phyloP scores from a whole-genome alignment of 2,888 invertebrate species.

The Gonocerus acuteangulatus region DNA sequence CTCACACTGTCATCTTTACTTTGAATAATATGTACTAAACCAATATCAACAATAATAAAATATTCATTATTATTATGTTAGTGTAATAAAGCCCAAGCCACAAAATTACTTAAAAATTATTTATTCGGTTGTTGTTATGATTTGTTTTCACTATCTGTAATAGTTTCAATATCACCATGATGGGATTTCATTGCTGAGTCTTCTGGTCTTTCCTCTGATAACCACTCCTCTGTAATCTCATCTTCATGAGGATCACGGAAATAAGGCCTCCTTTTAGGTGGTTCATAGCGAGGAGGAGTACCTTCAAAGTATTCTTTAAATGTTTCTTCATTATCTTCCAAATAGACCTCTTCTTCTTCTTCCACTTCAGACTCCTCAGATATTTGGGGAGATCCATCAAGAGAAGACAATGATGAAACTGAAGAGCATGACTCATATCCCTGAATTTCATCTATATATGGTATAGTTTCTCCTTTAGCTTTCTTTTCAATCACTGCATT shows the following conservation, averaged over 20 bases:
- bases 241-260: neutral
- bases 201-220: slow-evolving; percentile 5
- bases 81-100: too few relatives aligned
- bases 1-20: too few relatives aligned
- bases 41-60: too few relatives aligned
- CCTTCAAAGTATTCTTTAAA: slow-evolving; percentile 11
- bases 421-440: neutral
- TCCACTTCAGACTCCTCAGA: neutral
- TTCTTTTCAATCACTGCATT: neutral
- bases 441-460: neutral
- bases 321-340: neutral
- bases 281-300: slow-evolving; percentile 8
- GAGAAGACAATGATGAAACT: neutral
- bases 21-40: too few relatives aligned
- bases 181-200: neutral
- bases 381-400: neutral
- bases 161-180: too few relatives aligned
- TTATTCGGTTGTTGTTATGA: too few relatives aligned
- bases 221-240: slow-evolving; percentile 11
- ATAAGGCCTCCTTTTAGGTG: slow-evolving; percentile 2
- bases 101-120: too few relatives aligned
- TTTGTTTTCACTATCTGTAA: too few relatives aligned
- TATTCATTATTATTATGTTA: too few relatives aligned
- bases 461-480: slow-evolving; percentile 6
- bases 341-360: neutral